phyloP scores from a whole-genome alignment of 2,113 vertebrate species.

The Hydrolagus affinis region DNA sequence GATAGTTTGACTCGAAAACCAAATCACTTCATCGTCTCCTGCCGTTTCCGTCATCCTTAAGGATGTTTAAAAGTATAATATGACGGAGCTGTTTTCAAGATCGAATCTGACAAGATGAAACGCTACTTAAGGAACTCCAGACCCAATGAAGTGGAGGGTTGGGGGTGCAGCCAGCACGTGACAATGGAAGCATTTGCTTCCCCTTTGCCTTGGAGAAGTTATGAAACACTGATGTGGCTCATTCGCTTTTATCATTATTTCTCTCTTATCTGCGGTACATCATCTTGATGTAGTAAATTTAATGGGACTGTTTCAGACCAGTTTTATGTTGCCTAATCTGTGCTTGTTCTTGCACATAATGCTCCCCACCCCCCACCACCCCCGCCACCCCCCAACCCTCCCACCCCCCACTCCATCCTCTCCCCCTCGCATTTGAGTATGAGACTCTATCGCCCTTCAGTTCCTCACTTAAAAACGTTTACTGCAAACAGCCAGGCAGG shows the following conservation, averaged over 20 bases:
- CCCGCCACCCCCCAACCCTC: no score
- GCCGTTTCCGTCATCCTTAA: background rate
- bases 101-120: conserved; percentile 9
- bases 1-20: conserved; percentile 8
- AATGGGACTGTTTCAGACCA: background rate
- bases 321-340: background rate
- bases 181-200: background rate
- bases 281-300: background rate
- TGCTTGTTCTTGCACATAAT: background rate
- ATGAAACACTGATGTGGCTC: conserved; percentile 3
- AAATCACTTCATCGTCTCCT: background rate
- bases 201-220: background rate
- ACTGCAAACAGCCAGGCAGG: background rate
- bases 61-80: conserved; percentile 14
- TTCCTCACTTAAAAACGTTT: background rate
- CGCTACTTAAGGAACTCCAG: background rate
- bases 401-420: no score
- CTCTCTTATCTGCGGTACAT: background rate
- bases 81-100: background rate
- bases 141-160: background rate
- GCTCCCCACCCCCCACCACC: no score
- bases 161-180: background rate
- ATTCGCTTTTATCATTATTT: conserved; percentile 8
- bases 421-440: background rate
- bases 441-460: background rate